phyloP scores from a whole-genome alignment of 2,113 vertebrate genomes.

The Heloderma charlesbogerti region DNA sequence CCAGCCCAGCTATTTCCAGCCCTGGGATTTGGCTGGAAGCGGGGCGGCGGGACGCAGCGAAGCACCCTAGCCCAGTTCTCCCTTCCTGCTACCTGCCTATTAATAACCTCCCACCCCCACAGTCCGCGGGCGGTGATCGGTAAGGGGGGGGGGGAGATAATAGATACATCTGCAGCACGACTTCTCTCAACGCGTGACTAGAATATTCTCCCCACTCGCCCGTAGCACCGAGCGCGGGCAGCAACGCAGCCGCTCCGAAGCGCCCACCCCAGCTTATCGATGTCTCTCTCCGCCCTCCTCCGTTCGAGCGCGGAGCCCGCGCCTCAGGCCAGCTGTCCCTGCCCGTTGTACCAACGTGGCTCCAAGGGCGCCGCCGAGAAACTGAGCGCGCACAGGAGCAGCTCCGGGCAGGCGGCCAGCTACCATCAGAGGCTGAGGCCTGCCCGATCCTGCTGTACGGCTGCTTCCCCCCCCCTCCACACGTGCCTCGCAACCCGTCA shows the following conservation, averaged over 20 bases:
- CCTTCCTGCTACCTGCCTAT: constrained; percentile 15
- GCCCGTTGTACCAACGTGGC: not conserved
- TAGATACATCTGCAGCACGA: not conserved
- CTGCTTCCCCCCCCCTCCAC: not conserved
- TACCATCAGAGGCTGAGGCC: not conserved
- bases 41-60: not conserved
- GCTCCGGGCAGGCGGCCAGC: not conserved
- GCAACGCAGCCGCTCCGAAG: not conserved
- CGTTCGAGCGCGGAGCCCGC: not conserved
- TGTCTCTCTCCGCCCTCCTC: too few species aligned
- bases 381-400: not conserved
- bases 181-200: not conserved
- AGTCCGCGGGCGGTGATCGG: not conserved
- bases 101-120: constrained; percentile 1
- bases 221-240: not conserved
- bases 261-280: not conserved
- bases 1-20: not conserved
- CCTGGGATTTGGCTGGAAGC: constrained; percentile 1
- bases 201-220: not conserved
- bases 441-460: not conserved
- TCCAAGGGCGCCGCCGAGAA: too few species aligned
- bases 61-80: not conserved
- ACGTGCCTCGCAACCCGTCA: not conserved
- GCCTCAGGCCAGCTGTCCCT: constrained; percentile 16
- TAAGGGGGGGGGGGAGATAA: too few species aligned